A percentile compares a stretch with the other conserved stretches of the same genome.
phyloP scores from a whole-genome alignment of 2,888 invertebrate genomes.

The Melangyna quadrimaculata region DNA sequence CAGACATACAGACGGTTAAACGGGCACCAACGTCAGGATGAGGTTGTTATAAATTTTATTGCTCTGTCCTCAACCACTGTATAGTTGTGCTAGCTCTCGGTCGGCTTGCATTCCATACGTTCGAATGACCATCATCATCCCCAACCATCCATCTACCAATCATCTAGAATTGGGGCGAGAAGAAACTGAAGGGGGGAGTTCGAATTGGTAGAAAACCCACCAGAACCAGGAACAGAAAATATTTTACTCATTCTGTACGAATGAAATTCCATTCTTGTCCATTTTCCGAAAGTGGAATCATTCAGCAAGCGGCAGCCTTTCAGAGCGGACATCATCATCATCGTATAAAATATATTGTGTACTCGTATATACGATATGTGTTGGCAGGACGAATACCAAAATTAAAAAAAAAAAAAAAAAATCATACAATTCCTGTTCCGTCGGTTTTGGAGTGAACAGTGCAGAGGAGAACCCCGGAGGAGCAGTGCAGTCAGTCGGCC shows the following conservation, averaged over 20 bases:
- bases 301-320: conserved; percentile 38
- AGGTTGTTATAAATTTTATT: conserved; percentile 71
- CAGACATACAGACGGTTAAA: background rate
- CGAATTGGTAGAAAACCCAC: background rate
- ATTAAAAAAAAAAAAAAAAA: conserved; percentile 16
- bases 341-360: conserved; percentile 59
- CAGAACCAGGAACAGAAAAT: conserved; percentile 46
- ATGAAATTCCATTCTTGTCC: conserved; percentile 71
- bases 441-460: background rate
- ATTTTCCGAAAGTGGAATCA: conserved; percentile 67
- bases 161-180: background rate
- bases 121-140: conserved; percentile 62
- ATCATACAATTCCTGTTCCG: conserved; percentile 7
- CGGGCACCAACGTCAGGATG: conserved; percentile 21
- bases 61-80: conserved; percentile 42
- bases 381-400: conserved; percentile 26
- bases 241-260: conserved; percentile 68
- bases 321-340: conserved; percentile 60
- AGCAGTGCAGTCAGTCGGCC: background rate
- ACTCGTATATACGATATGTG: background rate
- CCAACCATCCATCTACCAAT: background rate
- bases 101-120: conserved; percentile 62
- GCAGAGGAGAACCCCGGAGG: background rate
- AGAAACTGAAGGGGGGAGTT: too few species aligned
- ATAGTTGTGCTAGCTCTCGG: conserved; percentile 3